Percentiles rank a stretch among this genome's conserved stretches.
These are phyloP conservation scores for Chaetura pelagica DNA, from an alignment of 2,113 vertebrate species.

Conservation along the genomic window DNA sequence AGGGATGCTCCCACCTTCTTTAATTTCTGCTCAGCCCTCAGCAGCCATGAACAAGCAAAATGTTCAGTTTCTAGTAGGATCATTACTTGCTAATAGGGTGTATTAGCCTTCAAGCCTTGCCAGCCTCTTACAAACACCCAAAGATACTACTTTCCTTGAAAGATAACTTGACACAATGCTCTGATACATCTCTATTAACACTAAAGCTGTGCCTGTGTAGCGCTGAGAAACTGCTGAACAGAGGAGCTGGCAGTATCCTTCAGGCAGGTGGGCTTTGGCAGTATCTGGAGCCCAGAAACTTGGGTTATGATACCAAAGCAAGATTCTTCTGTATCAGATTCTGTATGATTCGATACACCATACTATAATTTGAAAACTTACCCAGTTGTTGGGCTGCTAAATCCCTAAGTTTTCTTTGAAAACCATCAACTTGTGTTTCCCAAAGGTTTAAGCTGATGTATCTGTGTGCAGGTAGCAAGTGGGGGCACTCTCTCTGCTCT, in stretches of 20 bases:
- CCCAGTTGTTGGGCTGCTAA: neutral
- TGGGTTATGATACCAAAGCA: neutral
- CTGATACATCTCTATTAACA: neutral
- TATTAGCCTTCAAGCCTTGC: neutral
- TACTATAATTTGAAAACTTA: neutral
- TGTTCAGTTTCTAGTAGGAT: neutral
- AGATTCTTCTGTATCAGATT: neutral
- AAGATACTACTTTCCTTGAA: neutral
- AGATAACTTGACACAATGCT: neutral
- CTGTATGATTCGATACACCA: neutral
- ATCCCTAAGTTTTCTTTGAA: neutral
- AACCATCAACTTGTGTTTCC: neutral
- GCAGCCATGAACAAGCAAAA: neutral
- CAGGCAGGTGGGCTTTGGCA: neutral
- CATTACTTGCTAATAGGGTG: neutral
- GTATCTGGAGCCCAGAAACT: neutral
- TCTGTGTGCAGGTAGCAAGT: rapidly evolving
- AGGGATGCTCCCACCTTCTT: neutral
- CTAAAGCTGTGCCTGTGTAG: neutral
- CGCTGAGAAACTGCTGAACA: neutral
- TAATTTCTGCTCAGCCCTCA: neutral
- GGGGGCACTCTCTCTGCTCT: neutral
- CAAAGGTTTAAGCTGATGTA: neutral
- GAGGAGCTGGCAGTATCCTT: neutral
- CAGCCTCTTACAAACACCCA: neutral